Evolutionary conservation across 1,140 invertebrate species (phyloP), one percentile per base, ranked within the genome.

Genomic region (Lepidostoma basale): DNA sequence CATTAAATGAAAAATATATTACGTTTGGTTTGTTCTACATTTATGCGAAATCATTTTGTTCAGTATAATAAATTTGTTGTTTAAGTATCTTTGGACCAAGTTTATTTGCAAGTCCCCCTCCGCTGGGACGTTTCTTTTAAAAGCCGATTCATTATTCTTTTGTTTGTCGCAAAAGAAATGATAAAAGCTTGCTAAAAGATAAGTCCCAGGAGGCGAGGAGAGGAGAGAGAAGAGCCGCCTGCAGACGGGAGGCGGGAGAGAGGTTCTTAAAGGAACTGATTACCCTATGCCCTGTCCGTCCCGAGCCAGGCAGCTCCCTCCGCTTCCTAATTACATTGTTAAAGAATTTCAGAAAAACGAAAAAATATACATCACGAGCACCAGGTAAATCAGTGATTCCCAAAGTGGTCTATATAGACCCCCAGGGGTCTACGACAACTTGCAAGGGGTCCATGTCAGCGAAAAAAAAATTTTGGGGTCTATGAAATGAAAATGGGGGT

Each of bases 81-180:
- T 22, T 39, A 56, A 49, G 22, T 49, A 22, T 49, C 45, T 56
- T 56, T 56, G 52, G 25, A 49, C 12, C 8, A 56, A 56, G 28
- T 56, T 56, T 56, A 56, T 56, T 56, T 56, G 52, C 28, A 33
- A 18, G 10, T 20, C 30, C 36, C 20, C 28, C 12, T 33, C 45
- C 44, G 12, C 20, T 8, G 20, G 45, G 30, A 64, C 20, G 26
- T 64, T 54, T 64, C 30, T 52, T 64, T 28, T 33, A 52, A 64
- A 49, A 64, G 45, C 62, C 30, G 59, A 62, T 52, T 64, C 45
- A 64, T 64, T 64, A 64, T 64, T 64, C 47, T 52, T 64, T 64
- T 64, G 44, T 49, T 64, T 64, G 44, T 28, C 30, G 40, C 28
- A 52, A 54, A 64, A 64, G 45, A 64, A 49, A 64, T 64, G 45